Conservation (phyloP, 2,797 vertebrate species). For the Mormyrops boulengeri region DNA sequence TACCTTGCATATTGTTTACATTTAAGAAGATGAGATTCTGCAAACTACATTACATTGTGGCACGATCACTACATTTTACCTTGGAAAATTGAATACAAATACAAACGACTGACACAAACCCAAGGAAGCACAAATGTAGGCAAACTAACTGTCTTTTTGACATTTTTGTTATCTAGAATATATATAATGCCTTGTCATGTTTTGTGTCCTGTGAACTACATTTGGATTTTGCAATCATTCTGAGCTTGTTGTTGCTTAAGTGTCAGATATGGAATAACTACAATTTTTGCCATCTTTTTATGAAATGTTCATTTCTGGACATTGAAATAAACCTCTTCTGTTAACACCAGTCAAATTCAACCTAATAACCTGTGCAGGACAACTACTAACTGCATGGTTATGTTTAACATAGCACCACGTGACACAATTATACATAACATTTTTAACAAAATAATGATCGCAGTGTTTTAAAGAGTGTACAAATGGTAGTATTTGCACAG, state of each 20-base stretch:
- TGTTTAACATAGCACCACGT: not conserved
- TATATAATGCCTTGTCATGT: not conserved
- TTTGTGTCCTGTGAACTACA: not conserved
- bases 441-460: not conserved
- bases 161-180: not conserved
- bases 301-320: not conserved
- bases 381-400: not conserved
- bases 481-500: not conserved
- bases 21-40: not conserved
- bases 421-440: not conserved
- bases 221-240: not conserved
- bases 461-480: not conserved
- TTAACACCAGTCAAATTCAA: not conserved
- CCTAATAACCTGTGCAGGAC: not conserved
- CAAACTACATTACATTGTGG: not conserved
- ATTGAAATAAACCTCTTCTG: not conserved
- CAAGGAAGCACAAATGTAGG: constrained; percentile 1
- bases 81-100: not conserved
- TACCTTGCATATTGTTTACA: not conserved
- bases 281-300: not conserved
- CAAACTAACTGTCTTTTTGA: not conserved
- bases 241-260: not conserved
- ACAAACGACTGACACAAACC: not conserved
- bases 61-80: not conserved
- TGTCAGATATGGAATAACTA: not conserved